Evolutionary conservation across 2,888 invertebrate species (phyloP), one percentile per base, ranked within the genome.

Genomic region (Ochlodes sylvanus): DNA sequence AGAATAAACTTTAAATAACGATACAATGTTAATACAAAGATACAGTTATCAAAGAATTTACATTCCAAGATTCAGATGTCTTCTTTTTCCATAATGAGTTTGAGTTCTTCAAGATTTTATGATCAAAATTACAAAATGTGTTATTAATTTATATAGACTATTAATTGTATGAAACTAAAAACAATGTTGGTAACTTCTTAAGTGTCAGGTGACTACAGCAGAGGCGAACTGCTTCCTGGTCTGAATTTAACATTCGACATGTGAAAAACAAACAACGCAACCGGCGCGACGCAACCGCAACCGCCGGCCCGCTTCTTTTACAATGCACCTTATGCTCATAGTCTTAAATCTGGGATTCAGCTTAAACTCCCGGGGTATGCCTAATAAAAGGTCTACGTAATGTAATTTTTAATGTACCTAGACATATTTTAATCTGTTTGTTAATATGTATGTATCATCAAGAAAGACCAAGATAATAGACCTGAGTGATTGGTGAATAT

Each of bases 241-340:
- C 84, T 83, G 82, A 90, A 90, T 91, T 92, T 91, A 92, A 90
- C 90, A 82, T 84, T 86, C 85, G 87, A 87, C 89, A 87, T 77
- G 80, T 85, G 85, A 90, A 92, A 92, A 92, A 91, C 87, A 92
- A 92, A 90, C 90, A 90, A 89, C 78, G 80, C 84, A 79, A 77
- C 85, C 85, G 86, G 85, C 80, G 78, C 75, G 75, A 73, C 76
- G 76, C 75, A 69, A 71, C 69, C 75, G 71, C 70, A 69, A 67
- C 57, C 61, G 50, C 58, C 65, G 61, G 52, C 57, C 64, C 69
- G 61, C 55, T 50, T 68, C 60, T 68, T 47, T 44, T 17, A 74
- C 64, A 73, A 57, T 76, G 71, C 68, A 72, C 75, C 75, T 71
- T 74, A 76, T 73, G 60, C 10, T 21, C 62, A 55, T 52, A 64